A percentile compares a stretch with the other conserved stretches of the same genome.
phyloP scores from a whole-genome alignment of 2,888 invertebrate species.

The Chaetogeoica ovagalla region DNA sequence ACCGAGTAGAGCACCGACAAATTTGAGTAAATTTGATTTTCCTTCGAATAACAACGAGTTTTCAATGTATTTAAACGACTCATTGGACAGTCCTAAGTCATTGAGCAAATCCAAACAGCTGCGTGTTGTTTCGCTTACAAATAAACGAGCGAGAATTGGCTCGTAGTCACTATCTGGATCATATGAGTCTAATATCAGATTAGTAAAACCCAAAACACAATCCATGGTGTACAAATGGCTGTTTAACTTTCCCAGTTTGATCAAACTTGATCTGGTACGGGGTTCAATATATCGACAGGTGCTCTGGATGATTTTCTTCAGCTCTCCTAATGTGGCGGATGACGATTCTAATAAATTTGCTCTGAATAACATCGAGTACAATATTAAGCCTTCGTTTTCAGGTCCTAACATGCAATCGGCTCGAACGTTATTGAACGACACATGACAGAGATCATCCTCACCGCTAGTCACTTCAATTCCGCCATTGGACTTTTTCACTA shows the following conservation, averaged over 20 bases:
- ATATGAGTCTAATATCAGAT: constrained; percentile 17
- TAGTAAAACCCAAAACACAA: constrained; percentile 40
- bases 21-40: constrained; percentile 25
- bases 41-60: constrained; percentile 42
- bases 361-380: constrained; percentile 11
- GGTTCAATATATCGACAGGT: background rate
- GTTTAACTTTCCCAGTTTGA: constrained; percentile 31
- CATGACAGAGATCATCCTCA: background rate
- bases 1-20: constrained; percentile 39
- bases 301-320: constrained; percentile 24
- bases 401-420: constrained; percentile 32
- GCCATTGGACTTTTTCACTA: constrained; percentile 15
- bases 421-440: constrained; percentile 26
- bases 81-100: constrained; percentile 24
- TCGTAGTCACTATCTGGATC: constrained; percentile 34
- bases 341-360: constrained; percentile 31
- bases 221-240: constrained; percentile 37
- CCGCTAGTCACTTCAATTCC: background rate
- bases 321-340: constrained; percentile 38
- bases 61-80: constrained; percentile 19
- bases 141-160: constrained; percentile 32
- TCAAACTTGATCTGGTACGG: background rate
- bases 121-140: constrained; percentile 23
- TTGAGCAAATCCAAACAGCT: constrained; percentile 24
- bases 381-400: constrained; percentile 27